Conservation (phyloP, 2,797 vertebrate species). For the Cynodonichthys magdalenae region DNA sequence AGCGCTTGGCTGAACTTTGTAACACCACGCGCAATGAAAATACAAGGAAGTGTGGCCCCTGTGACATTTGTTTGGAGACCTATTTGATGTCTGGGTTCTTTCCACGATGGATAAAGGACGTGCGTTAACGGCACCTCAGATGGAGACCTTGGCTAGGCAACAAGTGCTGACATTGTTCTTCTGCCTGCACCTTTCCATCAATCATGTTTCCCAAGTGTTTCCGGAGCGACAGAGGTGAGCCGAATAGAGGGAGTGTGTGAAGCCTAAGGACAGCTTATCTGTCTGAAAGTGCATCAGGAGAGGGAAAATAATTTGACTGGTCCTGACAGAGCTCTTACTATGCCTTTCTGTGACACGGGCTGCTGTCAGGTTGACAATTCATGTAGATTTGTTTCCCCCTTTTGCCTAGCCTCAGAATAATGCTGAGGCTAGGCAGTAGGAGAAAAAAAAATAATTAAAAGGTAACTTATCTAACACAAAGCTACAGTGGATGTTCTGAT, state of each 20-base stretch:
- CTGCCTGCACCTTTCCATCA: conserved; percentile 64
- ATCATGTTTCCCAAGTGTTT: conserved; percentile 54
- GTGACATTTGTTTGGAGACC: conserved; percentile 76
- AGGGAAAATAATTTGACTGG: conserved; percentile 65
- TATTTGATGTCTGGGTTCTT: conserved; percentile 54
- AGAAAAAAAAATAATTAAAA: conserved; percentile 10
- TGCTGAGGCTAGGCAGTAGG: conserved; percentile 32
- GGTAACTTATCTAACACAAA: conserved; percentile 16
- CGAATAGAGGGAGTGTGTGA: conserved; percentile 36
- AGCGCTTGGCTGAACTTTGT: conserved; percentile 47
- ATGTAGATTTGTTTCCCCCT: conserved; percentile 47
- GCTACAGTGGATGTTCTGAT: conserved; percentile 7
- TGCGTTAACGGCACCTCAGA: conserved; percentile 54
- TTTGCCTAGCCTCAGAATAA: conserved; percentile 16
- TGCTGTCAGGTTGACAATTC: conserved; percentile 53
- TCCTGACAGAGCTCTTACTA: conserved; percentile 68
- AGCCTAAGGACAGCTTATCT: conserved; percentile 61
- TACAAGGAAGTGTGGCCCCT: conserved; percentile 50
- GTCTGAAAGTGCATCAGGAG: conserved; percentile 65
- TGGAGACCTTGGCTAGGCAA: conserved; percentile 65
- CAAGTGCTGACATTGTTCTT: conserved; percentile 68
- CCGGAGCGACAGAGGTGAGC: conserved; percentile 57
- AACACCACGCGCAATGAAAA: conserved; percentile 38
- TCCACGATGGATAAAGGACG: conserved; percentile 49
- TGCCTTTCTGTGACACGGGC: conserved; percentile 51